Conservation (phyloP, 2,797 vertebrate genomes). For the Myotis planiceps region DNA sequence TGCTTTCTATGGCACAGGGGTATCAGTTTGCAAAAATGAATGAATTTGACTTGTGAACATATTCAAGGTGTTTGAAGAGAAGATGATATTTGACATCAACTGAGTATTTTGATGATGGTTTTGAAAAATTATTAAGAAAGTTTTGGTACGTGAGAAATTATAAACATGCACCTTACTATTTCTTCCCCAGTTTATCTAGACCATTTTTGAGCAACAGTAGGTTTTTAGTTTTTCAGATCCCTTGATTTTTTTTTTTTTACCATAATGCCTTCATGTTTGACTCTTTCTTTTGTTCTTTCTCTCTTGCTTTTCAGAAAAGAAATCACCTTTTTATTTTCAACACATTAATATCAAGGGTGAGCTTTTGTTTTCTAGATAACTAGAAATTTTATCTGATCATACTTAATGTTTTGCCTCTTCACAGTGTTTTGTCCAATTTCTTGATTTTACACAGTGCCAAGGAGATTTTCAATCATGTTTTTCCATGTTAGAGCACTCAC, state of each 20-base stretch:
- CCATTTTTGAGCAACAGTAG: neutral
- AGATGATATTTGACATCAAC: neutral
- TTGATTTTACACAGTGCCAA: neutral
- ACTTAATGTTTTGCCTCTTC: neutral
- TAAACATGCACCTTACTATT: neutral
- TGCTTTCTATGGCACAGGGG: neutral
- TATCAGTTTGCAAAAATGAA: conserved; percentile 11
- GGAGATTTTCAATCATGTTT: neutral
- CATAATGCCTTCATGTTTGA: neutral
- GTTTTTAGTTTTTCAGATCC: conserved; percentile 22
- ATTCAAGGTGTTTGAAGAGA: neutral
- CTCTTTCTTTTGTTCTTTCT: neutral
- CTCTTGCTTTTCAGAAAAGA: neutral
- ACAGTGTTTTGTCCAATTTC: conserved; percentile 2
- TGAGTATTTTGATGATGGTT: neutral
- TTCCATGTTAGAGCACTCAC: neutral
- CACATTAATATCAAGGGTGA: neutral
- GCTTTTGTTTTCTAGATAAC: neutral
- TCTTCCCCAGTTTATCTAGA: conserved; percentile 31
- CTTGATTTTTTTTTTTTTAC: neutral
- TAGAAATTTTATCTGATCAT: conserved; percentile 27
- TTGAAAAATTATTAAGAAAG: neutral
- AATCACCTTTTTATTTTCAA: neutral
- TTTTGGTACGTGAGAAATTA: neutral
- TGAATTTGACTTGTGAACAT: neutral